These are phyloP conservation scores for Lutraria lutraria DNA, from an alignment of 2,888 invertebrate species.

Conservation along the genomic window DNA sequence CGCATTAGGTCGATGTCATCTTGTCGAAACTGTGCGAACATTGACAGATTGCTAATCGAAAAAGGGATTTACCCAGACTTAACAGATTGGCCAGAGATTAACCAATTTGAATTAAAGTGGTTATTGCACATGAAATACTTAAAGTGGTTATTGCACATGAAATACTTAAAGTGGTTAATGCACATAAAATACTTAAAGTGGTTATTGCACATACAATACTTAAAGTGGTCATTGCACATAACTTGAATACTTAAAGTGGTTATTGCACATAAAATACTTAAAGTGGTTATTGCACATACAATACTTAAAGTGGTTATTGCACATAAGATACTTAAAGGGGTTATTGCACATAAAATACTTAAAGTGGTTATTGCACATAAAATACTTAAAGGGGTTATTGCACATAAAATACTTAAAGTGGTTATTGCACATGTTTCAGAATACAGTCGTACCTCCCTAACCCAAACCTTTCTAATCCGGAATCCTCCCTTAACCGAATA, in stretches of 20 bases:
- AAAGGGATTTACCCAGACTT: background rate
- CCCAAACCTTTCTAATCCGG: too few species aligned
- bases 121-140: background rate
- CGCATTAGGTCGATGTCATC: background rate
- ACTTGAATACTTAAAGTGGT: too few species aligned
- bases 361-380: background rate
- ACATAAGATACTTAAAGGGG: too few species aligned
- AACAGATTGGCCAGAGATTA: background rate
- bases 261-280: too few species aligned
- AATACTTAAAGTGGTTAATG: background rate
- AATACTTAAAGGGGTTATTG: background rate
- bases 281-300: too few species aligned
- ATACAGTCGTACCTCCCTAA: too few species aligned
- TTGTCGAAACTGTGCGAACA: background rate
- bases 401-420: background rate
- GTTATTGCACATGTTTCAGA: too few species aligned
- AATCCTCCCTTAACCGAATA: too few species aligned
- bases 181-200: background rate
- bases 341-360: too few species aligned
- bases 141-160: background rate
- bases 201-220: too few species aligned
- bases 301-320: too few species aligned
- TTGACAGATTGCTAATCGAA: slow-evolving; percentile 4
- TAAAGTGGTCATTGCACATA: too few species aligned
- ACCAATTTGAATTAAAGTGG: background rate